These are phyloP conservation scores for Strix occidentalis DNA, from an alignment of 2,797 vertebrate species.

Conservation along the genomic window DNA sequence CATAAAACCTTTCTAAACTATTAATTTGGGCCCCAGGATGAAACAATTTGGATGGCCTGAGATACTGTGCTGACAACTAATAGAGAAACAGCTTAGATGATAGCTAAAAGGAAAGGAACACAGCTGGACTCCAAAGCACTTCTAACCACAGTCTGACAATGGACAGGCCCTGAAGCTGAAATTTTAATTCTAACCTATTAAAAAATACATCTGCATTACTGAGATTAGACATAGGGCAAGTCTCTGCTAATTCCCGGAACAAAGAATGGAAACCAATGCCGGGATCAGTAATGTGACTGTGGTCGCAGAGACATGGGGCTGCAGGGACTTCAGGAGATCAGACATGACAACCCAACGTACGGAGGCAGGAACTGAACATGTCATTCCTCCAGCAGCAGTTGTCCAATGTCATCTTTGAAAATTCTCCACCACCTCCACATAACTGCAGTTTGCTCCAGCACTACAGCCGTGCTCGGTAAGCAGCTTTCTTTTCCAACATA, in stretches of 20 bases:
- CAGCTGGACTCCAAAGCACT: neutral
- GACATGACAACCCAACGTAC: fast-evolving
- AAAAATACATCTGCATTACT: neutral
- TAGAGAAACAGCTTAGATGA: neutral
- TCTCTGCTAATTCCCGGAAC: neutral
- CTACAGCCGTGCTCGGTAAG: neutral
- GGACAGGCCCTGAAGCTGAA: neutral
- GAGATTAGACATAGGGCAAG: neutral
- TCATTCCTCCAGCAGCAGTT: neutral
- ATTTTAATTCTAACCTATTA: neutral
- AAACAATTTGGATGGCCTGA: neutral
- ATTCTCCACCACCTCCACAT: neutral
- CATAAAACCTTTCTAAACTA: neutral
- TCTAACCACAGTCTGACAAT: neutral
- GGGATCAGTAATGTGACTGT: neutral
- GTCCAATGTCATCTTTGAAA: fast-evolving
- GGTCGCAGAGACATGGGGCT: fast-evolving
- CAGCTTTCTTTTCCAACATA: neutral
- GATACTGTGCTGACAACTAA: neutral
- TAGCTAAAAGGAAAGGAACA: neutral
- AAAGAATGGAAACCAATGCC: neutral
- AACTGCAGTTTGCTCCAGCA: neutral
- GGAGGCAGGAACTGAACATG: fast-evolving
- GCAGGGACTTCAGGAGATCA: neutral
- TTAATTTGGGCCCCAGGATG: neutral